Base-by-base conservation (phyloP, 2,113 vertebrate genomes). In the Nerophis lumbriciformis region DNA sequence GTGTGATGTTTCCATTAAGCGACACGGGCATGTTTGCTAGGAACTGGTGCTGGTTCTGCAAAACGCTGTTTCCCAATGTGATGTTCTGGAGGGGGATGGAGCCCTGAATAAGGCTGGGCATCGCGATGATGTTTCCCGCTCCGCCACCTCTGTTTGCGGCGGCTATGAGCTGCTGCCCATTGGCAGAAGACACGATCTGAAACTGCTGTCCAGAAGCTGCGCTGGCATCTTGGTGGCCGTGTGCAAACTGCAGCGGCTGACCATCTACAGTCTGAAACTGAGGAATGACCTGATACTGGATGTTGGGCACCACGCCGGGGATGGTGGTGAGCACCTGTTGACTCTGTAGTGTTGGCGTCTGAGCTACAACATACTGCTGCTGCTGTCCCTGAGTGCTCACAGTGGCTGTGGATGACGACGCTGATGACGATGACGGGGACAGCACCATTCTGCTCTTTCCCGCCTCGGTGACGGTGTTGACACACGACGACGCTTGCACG, bases 201-300 rank as follows among this genome's bases (percentile, higher is more conserved):
- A 97, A 92, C 77, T 99, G 96, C 8, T 98, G 96, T 7, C 94
- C 94, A 8, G 52, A n/a, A 53, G 59, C 78, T 8, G 75, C 61
- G 7, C 69, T 50, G 0, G 73, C 85, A 74, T 98, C 96, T 62
- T 94, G 94, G 72, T 95, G 93, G 19, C 92, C 69, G 42, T 93
- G 82, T 59, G 94, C 77, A 2, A 99, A 94, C 76, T 99, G 95
- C 48, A 99, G 82, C 69, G 94, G 90, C 48, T 99, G 96, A 59
- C 95, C 95, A 1, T 99, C 95, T 9, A 97, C 89, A 1, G 95
- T 98, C 84, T 98, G 95, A 83, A 98, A 97, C 69, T 98, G 95
- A 47, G 95, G 96, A 68, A 98, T 95, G 50, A 98, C 94, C 88
- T 98, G 96, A 82, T 99, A 99, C 80, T 98, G 95, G 83, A 98